These are phyloP conservation scores for Lymantria dispar DNA, from an alignment of 2,888 invertebrate species.

Conservation along the genomic window DNA sequence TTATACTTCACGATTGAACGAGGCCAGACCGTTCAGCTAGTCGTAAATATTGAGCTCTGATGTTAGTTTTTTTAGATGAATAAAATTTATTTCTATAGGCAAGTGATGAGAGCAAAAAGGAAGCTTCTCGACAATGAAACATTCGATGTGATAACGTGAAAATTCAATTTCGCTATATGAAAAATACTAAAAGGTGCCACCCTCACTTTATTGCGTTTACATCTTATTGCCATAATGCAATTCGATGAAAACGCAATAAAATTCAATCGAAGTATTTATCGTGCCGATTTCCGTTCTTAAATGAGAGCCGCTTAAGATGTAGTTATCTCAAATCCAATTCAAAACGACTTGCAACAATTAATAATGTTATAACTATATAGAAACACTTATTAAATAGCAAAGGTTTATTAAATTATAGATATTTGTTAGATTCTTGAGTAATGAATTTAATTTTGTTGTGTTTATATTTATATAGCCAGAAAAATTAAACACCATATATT, in stretches of 20 bases:
- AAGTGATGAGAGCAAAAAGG: conserved; percentile 21
- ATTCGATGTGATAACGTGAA: conserved; percentile 23
- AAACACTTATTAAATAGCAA: no score
- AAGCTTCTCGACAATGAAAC: conserved; percentile 13
- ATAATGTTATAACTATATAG: no score
- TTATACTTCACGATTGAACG: no score
- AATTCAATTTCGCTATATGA: conserved; percentile 28
- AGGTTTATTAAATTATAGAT: no score
- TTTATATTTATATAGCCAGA: no score
- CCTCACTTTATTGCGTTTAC: neutral
- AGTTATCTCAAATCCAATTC: conserved; percentile 69
- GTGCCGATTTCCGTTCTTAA: conserved; percentile 52
- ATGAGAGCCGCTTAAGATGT: conserved; percentile 54
- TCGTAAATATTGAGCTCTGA: no score
- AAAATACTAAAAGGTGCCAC: conserved; percentile 22
- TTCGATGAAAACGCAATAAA: conserved; percentile 52
- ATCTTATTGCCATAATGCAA: conserved; percentile 34
- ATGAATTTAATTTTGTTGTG: no score
- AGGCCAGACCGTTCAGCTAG: no score
- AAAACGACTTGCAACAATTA: conserved; percentile 14
- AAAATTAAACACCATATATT: no score
- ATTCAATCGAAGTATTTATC: conserved; percentile 63
- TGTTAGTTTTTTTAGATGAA: neutral
- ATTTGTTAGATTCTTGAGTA: no score
- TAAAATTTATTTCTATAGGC: conserved; percentile 5